phyloP scores from a whole-genome alignment of 2,113 vertebrate species.

The Poeciliopsis retropinna region DNA sequence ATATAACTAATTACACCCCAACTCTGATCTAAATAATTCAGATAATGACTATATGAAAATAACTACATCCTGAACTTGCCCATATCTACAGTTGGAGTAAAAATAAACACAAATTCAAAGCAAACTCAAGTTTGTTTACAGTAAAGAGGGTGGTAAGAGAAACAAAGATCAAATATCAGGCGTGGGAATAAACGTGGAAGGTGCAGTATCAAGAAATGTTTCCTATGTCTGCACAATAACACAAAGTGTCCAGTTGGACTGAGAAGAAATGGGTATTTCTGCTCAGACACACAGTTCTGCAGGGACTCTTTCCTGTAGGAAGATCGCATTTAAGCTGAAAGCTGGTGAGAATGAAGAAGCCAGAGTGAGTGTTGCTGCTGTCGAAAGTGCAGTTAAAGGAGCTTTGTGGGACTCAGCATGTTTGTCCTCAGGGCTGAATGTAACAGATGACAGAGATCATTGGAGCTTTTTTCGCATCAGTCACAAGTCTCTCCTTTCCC shows the following conservation, averaged over 20 bases:
- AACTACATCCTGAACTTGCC: too few relatives aligned
- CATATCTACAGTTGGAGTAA: neutral
- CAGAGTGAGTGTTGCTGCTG: slow-evolving; percentile 50
- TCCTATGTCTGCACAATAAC: neutral
- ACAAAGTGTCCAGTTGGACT: neutral
- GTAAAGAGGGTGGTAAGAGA: neutral
- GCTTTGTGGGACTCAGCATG: slow-evolving; percentile 62
- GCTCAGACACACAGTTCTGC: slow-evolving; percentile 9
- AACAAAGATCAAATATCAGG: neutral
- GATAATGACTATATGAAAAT: too few relatives aligned
- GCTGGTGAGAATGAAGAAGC: slow-evolving; percentile 43
- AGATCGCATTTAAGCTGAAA: slow-evolving; percentile 38
- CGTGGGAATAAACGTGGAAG: neutral
- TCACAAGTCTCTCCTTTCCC: slow-evolving; percentile 52
- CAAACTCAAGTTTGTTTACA: neutral
- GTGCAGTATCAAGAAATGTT: neutral
- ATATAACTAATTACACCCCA: too few relatives aligned
- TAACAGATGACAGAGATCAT: slow-evolving; percentile 71
- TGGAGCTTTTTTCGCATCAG: slow-evolving; percentile 53
- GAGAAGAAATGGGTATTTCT: neutral
- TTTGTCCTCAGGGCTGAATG: slow-evolving; percentile 71
- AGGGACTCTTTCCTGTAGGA: slow-evolving; percentile 13
- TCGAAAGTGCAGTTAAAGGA: slow-evolving; percentile 58
- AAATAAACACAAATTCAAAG: neutral
- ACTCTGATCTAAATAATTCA: neutral